Percentiles rank a stretch among this genome's conserved stretches.
These are phyloP conservation scores for Metellina segmentata DNA, from an alignment of 2,888 invertebrate genomes.

Conservation along the genomic window DNA sequence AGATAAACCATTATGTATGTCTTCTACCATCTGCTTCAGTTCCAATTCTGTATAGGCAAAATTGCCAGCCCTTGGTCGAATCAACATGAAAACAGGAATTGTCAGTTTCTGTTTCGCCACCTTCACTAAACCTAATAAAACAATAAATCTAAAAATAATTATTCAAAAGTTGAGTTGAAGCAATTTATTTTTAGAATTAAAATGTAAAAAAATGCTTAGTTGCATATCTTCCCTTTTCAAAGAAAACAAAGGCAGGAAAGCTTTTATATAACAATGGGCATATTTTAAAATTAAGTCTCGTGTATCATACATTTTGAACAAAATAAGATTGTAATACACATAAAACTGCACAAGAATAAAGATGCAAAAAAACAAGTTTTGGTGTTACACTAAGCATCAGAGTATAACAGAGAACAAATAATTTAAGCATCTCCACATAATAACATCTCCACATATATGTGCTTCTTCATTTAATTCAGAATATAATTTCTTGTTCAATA, in stretches of 20 bases:
- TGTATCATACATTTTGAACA: no score
- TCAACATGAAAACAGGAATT: slow-evolving; percentile 18
- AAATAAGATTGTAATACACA: no score
- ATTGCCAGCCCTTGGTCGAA: slow-evolving; percentile 19
- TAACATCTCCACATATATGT: no score
- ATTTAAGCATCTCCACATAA: no score
- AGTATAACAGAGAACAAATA: no score
- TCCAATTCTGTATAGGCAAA: slow-evolving; percentile 8
- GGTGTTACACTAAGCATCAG: no score
- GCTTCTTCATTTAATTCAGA: no score
- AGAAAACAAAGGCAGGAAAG: not conserved
- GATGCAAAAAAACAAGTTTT: no score
- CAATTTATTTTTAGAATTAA: not conserved
- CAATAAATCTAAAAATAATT: not conserved
- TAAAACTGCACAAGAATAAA: no score
- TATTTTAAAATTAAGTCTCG: no score
- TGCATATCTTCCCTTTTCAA: not conserved
- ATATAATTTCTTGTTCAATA: no score
- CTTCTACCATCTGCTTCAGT: not conserved
- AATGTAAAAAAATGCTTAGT: not conserved
- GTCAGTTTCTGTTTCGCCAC: not conserved
- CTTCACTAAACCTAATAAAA: slow-evolving; percentile 10
- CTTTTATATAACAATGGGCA: not conserved
- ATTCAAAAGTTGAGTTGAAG: not conserved
- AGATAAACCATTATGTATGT: not conserved